Evolutionary conservation across 2,888 invertebrate species (phyloP).

Genomic region (Parthenolecanium corni): DNA sequence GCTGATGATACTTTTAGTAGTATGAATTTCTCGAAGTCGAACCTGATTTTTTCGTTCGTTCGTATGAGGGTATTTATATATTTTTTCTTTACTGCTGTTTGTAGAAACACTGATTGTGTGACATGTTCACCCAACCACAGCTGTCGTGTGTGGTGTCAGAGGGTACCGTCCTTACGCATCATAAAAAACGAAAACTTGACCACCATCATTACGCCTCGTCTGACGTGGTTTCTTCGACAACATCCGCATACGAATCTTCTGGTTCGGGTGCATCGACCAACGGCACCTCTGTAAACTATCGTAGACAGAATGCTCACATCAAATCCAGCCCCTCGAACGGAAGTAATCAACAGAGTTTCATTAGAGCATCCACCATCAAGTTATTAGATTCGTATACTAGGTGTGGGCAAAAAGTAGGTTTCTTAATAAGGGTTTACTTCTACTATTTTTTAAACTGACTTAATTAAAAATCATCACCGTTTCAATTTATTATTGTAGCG

Average conservation of each 20-base stretch:
- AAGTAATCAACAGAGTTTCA: constrained; percentile 45
- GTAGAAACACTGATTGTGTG: constrained; percentile 60
- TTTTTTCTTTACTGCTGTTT: constrained; percentile 29
- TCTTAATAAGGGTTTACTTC: background rate
- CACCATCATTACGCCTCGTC: constrained; percentile 33
- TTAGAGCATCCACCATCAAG: constrained; percentile 56
- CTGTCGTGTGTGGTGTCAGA: constrained; percentile 30
- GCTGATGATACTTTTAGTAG: constrained; percentile 1
- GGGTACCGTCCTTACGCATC: constrained; percentile 37
- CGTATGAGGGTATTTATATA: no score
- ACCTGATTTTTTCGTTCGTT: no score
- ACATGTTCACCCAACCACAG: constrained; percentile 68
- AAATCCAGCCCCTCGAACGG: constrained; percentile 30
- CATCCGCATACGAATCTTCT: constrained; percentile 24
- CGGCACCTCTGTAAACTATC: constrained; percentile 29
- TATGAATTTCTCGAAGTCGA: no score
- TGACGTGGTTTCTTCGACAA: constrained; percentile 30
- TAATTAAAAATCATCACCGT: background rate
- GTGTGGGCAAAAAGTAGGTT: constrained; percentile 50
- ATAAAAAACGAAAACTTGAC: constrained; percentile 43
- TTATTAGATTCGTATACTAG: constrained; percentile 55
- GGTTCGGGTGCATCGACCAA: constrained; percentile 13
- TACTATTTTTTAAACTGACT: background rate
- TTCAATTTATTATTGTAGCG: constrained; percentile 40
- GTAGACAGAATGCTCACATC: constrained; percentile 31